These are phyloP conservation scores for Prosapia bicincta DNA, from an alignment of 2,888 invertebrate genomes.

Conservation along the genomic window DNA sequence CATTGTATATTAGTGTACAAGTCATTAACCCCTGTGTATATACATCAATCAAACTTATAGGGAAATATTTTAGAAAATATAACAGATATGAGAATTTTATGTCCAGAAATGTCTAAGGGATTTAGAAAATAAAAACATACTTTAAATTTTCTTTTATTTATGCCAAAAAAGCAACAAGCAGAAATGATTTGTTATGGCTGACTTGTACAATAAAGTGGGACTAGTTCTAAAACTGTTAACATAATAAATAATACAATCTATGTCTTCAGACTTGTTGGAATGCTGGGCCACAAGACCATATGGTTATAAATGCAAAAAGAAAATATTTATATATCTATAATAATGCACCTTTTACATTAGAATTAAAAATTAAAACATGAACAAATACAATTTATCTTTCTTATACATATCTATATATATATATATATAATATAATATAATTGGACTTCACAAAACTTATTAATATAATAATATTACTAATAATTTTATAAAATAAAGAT, in stretches of 20 bases:
- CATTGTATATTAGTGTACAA: no score
- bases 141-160: background rate
- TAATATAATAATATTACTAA: background rate
- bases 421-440: no score
- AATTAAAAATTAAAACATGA: background rate
- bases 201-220: background rate
- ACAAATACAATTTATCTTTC: background rate
- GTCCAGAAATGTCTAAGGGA: no score
- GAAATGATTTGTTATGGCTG: background rate
- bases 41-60: no score
- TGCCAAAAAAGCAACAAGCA: background rate
- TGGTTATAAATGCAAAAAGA: background rate
- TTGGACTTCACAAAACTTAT: background rate
- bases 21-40: no score
- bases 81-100: no score
- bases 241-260: background rate
- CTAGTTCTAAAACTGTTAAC: background rate
- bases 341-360: background rate
- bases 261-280: background rate
- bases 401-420: background rate
- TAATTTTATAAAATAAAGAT: conserved; percentile 14
- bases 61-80: no score
- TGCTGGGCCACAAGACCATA: background rate
- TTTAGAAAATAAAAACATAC: background rate
- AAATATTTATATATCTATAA: background rate